Conservation (phyloP, 2,888 invertebrate species). For the Alentia gelatinosa region DNA sequence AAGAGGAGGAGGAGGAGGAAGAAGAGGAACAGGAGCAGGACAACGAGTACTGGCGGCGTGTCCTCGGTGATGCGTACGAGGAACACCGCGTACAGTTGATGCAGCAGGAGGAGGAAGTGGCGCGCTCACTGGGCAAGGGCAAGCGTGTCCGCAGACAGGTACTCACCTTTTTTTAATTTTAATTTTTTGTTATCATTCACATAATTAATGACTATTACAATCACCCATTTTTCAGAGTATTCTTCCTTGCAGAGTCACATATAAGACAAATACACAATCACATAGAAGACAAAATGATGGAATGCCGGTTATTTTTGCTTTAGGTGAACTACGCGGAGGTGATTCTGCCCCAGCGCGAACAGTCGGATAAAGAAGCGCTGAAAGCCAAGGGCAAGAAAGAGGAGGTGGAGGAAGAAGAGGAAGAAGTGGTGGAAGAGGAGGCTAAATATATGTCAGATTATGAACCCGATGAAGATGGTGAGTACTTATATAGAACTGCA, state of each 20-base stretch:
- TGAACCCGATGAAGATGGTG: conserved; percentile 54
- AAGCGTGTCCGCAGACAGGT: conserved; percentile 66
- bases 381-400: not conserved
- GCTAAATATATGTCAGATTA: conserved; percentile 59
- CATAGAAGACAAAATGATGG: too few species aligned
- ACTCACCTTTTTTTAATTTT: not conserved
- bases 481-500: too few species aligned
- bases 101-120: conserved; percentile 63
- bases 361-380: not conserved
- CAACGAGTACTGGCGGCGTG: conserved; percentile 65
- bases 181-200: not conserved
- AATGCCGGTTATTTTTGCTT: too few species aligned
- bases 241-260: too few species aligned
- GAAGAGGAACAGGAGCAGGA: conserved; percentile 54
- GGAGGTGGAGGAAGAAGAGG: conserved; percentile 26
- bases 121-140: conserved; percentile 66
- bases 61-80: conserved; percentile 64
- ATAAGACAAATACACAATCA: too few species aligned
- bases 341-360: not conserved
- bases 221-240: too few species aligned
- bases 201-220: not conserved
- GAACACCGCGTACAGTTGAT: conserved; percentile 61
- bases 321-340: conserved; percentile 52
- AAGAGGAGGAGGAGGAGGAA: conserved; percentile 60
- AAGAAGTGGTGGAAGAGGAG: conserved; percentile 54